Conservation (phyloP, 2,888 invertebrate genomes). For the Scaptomyza tumidula region DNA sequence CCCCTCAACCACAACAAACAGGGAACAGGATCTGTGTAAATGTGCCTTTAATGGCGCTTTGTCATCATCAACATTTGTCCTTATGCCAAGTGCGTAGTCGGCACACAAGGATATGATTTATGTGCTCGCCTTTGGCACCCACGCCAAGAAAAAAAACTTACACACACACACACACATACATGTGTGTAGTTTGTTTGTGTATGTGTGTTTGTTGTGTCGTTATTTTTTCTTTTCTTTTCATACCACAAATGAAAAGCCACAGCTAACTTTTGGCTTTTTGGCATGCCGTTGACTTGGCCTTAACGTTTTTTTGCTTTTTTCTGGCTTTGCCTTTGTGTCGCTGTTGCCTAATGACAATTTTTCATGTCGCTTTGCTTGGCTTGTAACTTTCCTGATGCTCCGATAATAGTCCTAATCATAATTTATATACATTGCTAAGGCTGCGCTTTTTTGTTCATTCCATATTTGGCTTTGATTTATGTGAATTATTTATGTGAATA, state of each 20-base stretch:
- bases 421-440: slow-evolving; percentile 66
- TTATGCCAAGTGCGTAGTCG: slow-evolving; percentile 70
- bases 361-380: slow-evolving; percentile 59
- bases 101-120: slow-evolving; percentile 67
- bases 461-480: slow-evolving; percentile 58
- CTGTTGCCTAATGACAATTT: slow-evolving; percentile 72
- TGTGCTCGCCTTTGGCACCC: slow-evolving; percentile 60
- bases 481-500: slow-evolving; percentile 19
- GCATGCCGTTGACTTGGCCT: slow-evolving; percentile 25
- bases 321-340: slow-evolving; percentile 29
- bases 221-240: slow-evolving; percentile 18
- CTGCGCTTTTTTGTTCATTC: slow-evolving; percentile 35
- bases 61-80: slow-evolving; percentile 82
- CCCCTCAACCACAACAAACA: not conserved
- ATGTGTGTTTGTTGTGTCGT: slow-evolving; percentile 24
- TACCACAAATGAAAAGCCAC: slow-evolving; percentile 60
- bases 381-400: slow-evolving; percentile 47
- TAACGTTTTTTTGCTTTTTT: slow-evolving; percentile 29
- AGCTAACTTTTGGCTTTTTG: slow-evolving; percentile 55
- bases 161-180: slow-evolving; percentile 22
- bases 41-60: slow-evolving; percentile 82
- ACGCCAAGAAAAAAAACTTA: slow-evolving; percentile 23
- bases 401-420: slow-evolving; percentile 76
- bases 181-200: slow-evolving; percentile 28
- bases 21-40: slow-evolving; percentile 66